These are phyloP conservation scores for Lagorchestes hirsutus DNA, from an alignment of 2,797 vertebrate species.

Conservation along the genomic window DNA sequence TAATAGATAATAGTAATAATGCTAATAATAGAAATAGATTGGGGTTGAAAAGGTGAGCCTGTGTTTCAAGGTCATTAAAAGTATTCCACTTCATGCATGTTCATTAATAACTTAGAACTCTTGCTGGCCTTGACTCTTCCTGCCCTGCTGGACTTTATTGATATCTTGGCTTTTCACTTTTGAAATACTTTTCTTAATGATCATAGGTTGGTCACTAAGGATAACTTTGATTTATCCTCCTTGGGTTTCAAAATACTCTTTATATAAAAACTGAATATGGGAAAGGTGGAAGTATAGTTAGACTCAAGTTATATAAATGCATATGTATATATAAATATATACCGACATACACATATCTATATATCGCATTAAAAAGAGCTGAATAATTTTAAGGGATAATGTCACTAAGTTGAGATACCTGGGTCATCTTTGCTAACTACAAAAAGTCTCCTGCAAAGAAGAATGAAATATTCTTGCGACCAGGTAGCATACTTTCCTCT, in stretches of 20 bases:
- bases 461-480: not conserved
- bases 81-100: not conserved
- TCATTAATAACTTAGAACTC: not conserved
- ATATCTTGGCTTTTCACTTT: not conserved
- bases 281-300: not conserved
- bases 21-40: not conserved
- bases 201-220: not conserved
- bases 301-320: too few relatives aligned
- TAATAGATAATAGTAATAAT: too few relatives aligned
- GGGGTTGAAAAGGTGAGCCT: not conserved
- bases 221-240: not conserved
- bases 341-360: not conserved
- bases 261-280: not conserved
- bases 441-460: not conserved
- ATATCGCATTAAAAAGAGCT: not conserved
- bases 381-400: not conserved
- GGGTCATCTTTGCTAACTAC: not conserved
- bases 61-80: not conserved
- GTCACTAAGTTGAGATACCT: not conserved
- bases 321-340: too few relatives aligned
- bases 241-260: not conserved
- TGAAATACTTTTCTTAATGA: not conserved
- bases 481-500: not conserved
- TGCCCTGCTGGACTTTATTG: not conserved
- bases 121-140: not conserved